Conservation (phyloP, 2,797 vertebrate species). For the Caiman crocodilus region DNA sequence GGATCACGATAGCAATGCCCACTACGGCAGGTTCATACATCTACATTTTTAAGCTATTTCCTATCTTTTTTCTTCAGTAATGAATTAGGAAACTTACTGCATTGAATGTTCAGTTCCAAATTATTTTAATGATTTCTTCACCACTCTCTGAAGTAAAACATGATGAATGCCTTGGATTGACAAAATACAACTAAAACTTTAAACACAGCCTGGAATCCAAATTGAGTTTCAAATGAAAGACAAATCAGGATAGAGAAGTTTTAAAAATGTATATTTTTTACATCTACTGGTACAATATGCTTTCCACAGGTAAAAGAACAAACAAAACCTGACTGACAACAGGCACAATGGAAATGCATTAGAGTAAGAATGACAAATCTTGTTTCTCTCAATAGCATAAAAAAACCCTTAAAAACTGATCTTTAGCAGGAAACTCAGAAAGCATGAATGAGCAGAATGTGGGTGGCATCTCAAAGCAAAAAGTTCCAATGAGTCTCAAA, state of each 20-base stretch:
- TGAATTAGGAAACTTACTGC: neutral
- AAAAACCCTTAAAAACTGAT: neutral
- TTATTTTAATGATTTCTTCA: neutral
- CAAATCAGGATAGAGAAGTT: too few relatives aligned
- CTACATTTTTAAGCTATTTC: neutral
- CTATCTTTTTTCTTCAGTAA: neutral
- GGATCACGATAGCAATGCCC: neutral
- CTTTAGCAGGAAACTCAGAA: neutral
- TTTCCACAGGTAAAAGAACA: neutral
- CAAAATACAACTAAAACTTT: constrained; percentile 45
- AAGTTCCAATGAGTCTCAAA: neutral
- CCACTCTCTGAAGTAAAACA: neutral
- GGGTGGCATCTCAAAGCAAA: neutral
- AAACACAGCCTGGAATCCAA: neutral
- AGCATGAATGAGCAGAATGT: neutral
- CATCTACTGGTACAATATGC: neutral
- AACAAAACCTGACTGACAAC: neutral
- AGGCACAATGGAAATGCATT: neutral
- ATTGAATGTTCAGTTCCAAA: neutral
- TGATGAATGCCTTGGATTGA: constrained; percentile 29
- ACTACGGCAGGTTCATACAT: neutral
- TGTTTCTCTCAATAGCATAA: neutral
- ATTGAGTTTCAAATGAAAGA: neutral
- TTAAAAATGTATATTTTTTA: too few relatives aligned
- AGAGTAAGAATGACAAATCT: neutral